These are phyloP conservation scores for Perca fluviatilis DNA, from an alignment of 2,113 vertebrate species.

Conservation along the genomic window DNA sequence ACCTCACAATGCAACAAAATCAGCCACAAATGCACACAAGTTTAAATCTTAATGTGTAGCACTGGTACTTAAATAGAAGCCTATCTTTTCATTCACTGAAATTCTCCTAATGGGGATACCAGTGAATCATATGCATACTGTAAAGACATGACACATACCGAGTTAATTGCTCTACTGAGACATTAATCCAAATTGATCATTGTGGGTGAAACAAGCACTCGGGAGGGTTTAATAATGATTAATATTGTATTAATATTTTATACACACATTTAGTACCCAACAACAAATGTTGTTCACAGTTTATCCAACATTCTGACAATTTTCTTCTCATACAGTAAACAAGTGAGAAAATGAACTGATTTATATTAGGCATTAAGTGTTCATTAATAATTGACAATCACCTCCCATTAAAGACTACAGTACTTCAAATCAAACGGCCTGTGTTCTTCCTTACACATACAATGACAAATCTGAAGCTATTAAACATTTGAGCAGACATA, in stretches of 20 bases:
- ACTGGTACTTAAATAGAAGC: neutral
- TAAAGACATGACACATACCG: neutral
- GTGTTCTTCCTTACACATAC: neutral
- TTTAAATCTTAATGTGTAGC: neutral
- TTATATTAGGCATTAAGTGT: neutral
- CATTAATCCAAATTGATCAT: neutral
- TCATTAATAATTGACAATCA: slow-evolving; percentile 31
- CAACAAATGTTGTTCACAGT: neutral
- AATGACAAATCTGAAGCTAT: slow-evolving; percentile 1
- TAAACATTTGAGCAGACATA: slow-evolving; percentile 6
- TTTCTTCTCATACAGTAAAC: neutral
- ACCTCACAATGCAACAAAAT: slow-evolving; percentile 1
- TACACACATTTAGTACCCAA: neutral
- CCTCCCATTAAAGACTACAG: slow-evolving; percentile 5
- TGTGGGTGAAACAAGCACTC: neutral
- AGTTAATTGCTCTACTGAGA: slow-evolving; percentile 19
- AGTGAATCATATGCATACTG: neutral
- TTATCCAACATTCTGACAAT: neutral
- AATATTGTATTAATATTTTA: slow-evolving; percentile 11
- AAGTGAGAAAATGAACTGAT: neutral
- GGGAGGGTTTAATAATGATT: neutral
- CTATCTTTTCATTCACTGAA: neutral
- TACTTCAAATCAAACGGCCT: neutral
- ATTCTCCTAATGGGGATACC: neutral
- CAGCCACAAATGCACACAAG: neutral